These are phyloP conservation scores for Elephantulus edwardii DNA, from an alignment of 2,113 vertebrate genomes.

Conservation along the genomic window DNA sequence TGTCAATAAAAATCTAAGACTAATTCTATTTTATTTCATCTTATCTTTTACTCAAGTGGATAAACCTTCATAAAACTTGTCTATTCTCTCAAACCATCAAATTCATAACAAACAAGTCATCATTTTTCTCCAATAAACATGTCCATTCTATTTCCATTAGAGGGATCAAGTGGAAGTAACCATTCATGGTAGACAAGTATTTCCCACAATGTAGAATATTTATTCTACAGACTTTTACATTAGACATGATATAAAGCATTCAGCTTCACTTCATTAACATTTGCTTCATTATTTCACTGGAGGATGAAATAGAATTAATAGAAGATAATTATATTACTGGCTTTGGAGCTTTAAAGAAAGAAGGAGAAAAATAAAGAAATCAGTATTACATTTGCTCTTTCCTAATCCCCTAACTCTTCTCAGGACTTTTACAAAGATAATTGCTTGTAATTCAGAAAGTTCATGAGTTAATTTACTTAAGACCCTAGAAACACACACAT, in stretches of 20 bases:
- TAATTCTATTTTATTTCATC: not conserved
- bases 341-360: constrained; percentile 46
- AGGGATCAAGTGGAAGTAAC: not conserved
- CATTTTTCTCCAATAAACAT: not conserved
- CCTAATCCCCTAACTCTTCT: constrained; percentile 48
- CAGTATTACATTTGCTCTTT: constrained; percentile 1
- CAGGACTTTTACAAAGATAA: constrained; percentile 59
- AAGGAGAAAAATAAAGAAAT: not conserved
- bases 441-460: constrained; percentile 68
- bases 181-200: not conserved
- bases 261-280: not conserved
- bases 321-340: constrained; percentile 58
- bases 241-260: not conserved
- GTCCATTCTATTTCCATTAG: not conserved
- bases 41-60: not conserved
- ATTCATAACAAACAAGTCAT: not conserved
- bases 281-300: not conserved
- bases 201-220: not conserved
- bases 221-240: not conserved
- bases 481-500: constrained; percentile 51
- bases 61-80: not conserved
- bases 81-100: not conserved
- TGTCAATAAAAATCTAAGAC: not conserved
- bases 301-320: constrained; percentile 50
- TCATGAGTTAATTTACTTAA: constrained; percentile 71